These are phyloP conservation scores for Rafetus swinhoei DNA, from an alignment of 2,113 vertebrate genomes.

Conservation along the genomic window DNA sequence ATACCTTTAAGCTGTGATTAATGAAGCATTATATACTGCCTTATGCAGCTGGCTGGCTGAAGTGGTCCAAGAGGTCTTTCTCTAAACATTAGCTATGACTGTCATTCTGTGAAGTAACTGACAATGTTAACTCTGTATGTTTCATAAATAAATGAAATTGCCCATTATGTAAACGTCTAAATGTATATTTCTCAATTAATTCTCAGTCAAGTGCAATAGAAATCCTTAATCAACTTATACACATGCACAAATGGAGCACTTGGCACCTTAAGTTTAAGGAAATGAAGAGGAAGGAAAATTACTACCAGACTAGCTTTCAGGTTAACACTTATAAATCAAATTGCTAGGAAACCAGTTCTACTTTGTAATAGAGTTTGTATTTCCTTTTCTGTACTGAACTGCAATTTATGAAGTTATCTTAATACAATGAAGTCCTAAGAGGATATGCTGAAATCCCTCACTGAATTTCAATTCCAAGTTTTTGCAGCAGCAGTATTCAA, in stretches of 20 bases:
- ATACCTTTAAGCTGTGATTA: background rate
- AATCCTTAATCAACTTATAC: background rate
- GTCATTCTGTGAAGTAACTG: background rate
- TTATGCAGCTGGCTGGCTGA: background rate
- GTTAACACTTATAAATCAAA: constrained; percentile 1
- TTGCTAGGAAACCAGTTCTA: background rate
- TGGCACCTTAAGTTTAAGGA: background rate
- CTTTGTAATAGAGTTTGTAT: background rate
- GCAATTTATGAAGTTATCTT: background rate
- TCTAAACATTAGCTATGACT: background rate
- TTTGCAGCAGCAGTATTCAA: background rate
- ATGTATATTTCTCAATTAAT: constrained; percentile 30
- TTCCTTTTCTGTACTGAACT: background rate
- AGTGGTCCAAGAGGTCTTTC: background rate
- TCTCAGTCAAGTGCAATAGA: constrained; percentile 20
- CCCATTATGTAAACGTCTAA: constrained; percentile 11
- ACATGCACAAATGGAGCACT: background rate
- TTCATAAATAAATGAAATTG: constrained; percentile 12
- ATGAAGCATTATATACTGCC: background rate
- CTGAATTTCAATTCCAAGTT: constrained; percentile 10
- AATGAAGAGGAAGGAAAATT: constrained; percentile 12
- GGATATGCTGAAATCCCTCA: background rate
- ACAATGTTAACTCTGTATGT: background rate
- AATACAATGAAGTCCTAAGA: constrained; percentile 14
- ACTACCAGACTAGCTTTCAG: background rate